Conservation (phyloP, 2,888 invertebrate genomes). For the Onchidella celtica region DNA sequence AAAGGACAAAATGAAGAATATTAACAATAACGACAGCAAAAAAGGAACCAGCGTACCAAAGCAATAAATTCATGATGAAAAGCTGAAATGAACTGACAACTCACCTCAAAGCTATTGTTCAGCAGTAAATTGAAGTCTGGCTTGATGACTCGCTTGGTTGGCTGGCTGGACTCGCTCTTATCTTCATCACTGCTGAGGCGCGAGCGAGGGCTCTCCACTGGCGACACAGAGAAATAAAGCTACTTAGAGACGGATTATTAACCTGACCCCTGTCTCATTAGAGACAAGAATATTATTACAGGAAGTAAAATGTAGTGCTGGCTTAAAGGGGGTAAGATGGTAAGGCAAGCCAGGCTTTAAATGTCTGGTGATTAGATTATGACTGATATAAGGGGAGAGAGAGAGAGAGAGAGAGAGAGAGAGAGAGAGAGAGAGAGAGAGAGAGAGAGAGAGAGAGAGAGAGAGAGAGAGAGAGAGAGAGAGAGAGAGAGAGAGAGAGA, state of each 20-base stretch:
- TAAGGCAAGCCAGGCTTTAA: neutral
- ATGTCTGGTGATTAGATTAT: no score
- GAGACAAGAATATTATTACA: no score
- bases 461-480: neutral
- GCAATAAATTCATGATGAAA: no score
- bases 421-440: conserved; percentile 23
- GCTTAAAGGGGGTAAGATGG: neutral
- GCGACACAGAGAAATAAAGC: conserved; percentile 24
- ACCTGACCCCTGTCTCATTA: no score
- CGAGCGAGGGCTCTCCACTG: conserved; percentile 75
- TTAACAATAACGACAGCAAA: no score
- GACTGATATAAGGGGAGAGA: neutral
- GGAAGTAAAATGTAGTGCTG: neutral
- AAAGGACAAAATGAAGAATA: no score
- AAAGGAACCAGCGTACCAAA: no score
- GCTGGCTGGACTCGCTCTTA: conserved; percentile 77
- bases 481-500: neutral
- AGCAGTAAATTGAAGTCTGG: conserved; percentile 86
- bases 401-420: conserved; percentile 24
- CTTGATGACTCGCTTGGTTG: conserved; percentile 88
- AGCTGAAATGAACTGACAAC: no score
- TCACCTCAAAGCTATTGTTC: conserved; percentile 60
- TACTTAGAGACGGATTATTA: neutral
- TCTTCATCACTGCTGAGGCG: conserved; percentile 67
- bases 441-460: neutral